Percentiles rank a stretch among this genome's conserved stretches.
phyloP scores from a whole-genome alignment of 2,888 invertebrate species.

The Alviniconcha strummeri region DNA sequence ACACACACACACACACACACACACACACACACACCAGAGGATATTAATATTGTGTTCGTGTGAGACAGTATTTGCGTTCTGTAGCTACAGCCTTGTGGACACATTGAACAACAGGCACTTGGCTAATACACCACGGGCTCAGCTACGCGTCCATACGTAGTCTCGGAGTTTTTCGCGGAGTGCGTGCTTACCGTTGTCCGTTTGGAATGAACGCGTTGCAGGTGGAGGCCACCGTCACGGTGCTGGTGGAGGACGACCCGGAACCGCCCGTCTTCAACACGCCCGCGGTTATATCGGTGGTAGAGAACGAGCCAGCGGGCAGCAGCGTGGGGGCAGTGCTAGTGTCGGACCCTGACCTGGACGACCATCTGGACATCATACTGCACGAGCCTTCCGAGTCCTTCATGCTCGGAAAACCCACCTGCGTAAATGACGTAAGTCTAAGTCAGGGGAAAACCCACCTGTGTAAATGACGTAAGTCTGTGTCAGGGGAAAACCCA shows the following conservation, averaged over 20 bases:
- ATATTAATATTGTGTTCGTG: no score
- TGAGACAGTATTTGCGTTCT: no score
- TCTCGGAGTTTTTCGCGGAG: no score
- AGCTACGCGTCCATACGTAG: no score
- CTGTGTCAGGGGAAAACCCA: neutral
- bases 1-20: no score
- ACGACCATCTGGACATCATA: slow-evolving; percentile 39
- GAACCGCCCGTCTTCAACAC: slow-evolving; percentile 47
- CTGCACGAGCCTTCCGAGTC: slow-evolving; percentile 34
- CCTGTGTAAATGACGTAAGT: neutral
- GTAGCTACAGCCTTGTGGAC: no score
- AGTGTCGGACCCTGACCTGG: slow-evolving; percentile 47
- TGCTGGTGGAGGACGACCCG: slow-evolving; percentile 49
- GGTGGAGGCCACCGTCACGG: slow-evolving; percentile 39
- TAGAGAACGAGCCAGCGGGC: slow-evolving; percentile 42
- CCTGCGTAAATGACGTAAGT: neutral
- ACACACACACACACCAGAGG: no score
- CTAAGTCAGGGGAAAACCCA: neutral
- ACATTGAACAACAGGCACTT: no score
- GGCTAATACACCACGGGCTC: no score
- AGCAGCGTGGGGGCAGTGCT: slow-evolving; percentile 38
- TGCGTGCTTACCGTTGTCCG: no score
- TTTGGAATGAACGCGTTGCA: slow-evolving; percentile 14
- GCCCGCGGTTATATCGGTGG: slow-evolving; percentile 29
- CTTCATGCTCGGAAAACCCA: slow-evolving; percentile 37